Base-by-base conservation (phyloP, 2,797 vertebrate species). In the Poeciliopsis presidionis region DNA sequence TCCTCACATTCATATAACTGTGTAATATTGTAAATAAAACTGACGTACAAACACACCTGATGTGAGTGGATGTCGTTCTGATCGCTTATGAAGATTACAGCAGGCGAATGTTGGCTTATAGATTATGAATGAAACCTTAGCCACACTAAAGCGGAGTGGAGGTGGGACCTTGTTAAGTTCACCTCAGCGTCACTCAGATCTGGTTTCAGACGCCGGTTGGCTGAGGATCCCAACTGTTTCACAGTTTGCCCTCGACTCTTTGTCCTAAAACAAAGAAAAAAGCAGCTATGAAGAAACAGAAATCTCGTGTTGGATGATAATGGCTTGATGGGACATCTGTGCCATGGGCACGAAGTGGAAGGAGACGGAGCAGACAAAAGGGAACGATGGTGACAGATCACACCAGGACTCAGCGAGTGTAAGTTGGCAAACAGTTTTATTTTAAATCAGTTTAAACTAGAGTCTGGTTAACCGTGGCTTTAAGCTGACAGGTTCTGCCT, bases 11-110 rank as follows among this genome's bases (percentile, higher is more conserved):
- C 83, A 86, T 86, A 88, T 59, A 72, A 80, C 80, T 87, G 79
- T 87, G 49, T 92, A 90, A 92, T 88, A 84, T 67, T 96, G 94
- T 96, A 95, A 96, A 96, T 96, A 95, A 95, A 96, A 95, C 79
- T 84, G 84, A 90, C 93, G 91, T 93, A 93, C 84, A 93, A 93
- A 94, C 86, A 81, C 80, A 74, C 61, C 6, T 46, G 47, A 82
- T 22, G 36, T 79, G 43, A 82, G 80, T 72, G 39, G 65, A 45
- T 70, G 67, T 67, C 41, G n/a, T 45, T 45, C 41, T 43, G n/a
- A 14, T 25, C 43, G 36, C 22, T 11, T 33, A 11, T 65, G 36
- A 36, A 39, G 33, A 20, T 9, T 73, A 53, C 45, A 7, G 12
- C 51, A 57, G 51, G n/a, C 79, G 47, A 82, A 63, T 80, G 69